Evolutionary conservation across 2,797 vertebrate genomes (phyloP), one percentile per base, ranked within the genome.

Genomic region (Psittacula derbiana): DNA sequence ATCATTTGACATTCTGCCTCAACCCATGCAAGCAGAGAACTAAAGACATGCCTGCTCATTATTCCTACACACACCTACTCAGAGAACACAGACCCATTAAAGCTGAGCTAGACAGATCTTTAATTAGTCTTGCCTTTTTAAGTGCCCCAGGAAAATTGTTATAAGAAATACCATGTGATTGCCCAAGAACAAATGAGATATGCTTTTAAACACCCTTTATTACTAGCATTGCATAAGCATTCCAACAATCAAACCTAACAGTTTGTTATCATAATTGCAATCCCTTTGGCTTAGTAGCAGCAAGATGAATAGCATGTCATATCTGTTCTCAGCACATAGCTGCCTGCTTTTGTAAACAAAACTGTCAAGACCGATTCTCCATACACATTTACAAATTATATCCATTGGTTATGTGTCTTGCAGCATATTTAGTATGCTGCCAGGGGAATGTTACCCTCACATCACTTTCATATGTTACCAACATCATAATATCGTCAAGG

Each of bases 241-340:
- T 92, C 92, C 71, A 65, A 82, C 93, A 96, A 95, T 96, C 95
- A 93, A 81, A 96, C 66, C 93, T 97, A 97, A 96, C 95, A 95
- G 88, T 97, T 95, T 88, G 90, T 97, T 95, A 95, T 96, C 95
- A 49, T 47, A 84, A 86, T 58, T 86, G 64, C 90, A 93, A 94
- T 97, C 93, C 94, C 83, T 92, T 92, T 86, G 95, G 92, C 90
- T 83, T 88, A 61, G 85, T 20, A 88, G 84, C 85, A 92, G 73
- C 76, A 69, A 94, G 93, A 95, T 94, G 92, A 97, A 95, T 95
- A 90, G 90, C 67, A 64, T 84, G 94, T 93, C 90, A 44, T 95
- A 88, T 95, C 96, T 97, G 70, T 92, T 95, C 92, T 93, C 93
- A 95, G 92, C 88, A 93, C 95, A 96, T 88, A 90, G 86, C 88